phyloP scores from a whole-genome alignment of 2,113 vertebrate species.

The Jacana jacana region DNA sequence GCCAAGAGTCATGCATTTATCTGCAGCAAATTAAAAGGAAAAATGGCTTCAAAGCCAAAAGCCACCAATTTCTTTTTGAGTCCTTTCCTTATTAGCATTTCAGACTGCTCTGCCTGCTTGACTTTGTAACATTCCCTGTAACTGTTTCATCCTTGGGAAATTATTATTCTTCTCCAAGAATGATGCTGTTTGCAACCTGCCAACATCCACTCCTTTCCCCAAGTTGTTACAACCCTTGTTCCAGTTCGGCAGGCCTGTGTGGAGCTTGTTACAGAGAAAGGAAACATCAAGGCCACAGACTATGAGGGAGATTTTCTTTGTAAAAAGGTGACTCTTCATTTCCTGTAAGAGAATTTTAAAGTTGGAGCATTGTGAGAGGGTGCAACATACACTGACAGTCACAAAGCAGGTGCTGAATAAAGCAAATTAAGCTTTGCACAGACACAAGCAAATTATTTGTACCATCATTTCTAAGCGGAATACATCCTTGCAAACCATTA shows the following conservation, averaged over 20 bases:
- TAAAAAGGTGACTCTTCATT: neutral
- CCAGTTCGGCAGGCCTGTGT: neutral
- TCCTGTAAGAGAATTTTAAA: neutral
- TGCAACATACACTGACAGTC: neutral
- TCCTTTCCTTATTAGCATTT: slow-evolving; percentile 16
- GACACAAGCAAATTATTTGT: neutral
- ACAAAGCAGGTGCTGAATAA: neutral
- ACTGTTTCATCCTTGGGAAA: neutral
- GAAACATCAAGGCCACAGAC: neutral
- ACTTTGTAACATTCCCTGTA: neutral
- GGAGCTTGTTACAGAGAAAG: neutral
- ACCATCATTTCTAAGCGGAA: neutral
- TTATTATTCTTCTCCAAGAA: neutral
- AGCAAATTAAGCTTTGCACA: neutral
- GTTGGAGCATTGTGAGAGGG: neutral
- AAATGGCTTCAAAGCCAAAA: slow-evolving; percentile 1
- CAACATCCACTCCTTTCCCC: neutral
- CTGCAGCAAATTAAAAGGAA: neutral
- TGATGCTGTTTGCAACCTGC: neutral
- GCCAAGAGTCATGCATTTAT: neutral
- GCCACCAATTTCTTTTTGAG: neutral
- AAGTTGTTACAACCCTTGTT: neutral
- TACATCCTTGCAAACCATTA: neutral
- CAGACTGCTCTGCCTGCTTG: neutral
- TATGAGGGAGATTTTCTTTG: neutral